Conservation (phyloP, 2,113 vertebrate genomes). For the Microcebus tavaratra region DNA sequence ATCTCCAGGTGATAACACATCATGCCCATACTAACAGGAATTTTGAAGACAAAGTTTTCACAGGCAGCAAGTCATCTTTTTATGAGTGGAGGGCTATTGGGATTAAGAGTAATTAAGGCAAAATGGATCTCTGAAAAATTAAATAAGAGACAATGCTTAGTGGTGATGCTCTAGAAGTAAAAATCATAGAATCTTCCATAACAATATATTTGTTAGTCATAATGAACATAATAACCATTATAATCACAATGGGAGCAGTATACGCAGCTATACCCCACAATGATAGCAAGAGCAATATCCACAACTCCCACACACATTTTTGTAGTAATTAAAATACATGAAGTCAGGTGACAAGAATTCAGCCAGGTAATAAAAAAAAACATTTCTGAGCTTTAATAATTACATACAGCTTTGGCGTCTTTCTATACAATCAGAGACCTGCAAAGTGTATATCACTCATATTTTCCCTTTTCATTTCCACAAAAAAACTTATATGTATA, state of each 20-base stretch:
- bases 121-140: background rate
- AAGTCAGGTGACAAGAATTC: background rate
- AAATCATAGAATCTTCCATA: background rate
- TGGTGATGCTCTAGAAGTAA: background rate
- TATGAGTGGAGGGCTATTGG: background rate
- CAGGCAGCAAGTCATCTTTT: background rate
- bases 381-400: background rate
- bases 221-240: background rate
- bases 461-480: background rate
- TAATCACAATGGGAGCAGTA: background rate
- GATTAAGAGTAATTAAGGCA: background rate
- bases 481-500: background rate
- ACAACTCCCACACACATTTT: background rate
- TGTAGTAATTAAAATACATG: background rate
- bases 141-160: background rate
- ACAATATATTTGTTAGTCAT: background rate
- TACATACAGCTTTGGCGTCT: accelerated
- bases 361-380: background rate
- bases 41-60: background rate
- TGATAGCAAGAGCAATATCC: background rate
- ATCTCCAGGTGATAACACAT: background rate
- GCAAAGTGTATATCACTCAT: background rate
- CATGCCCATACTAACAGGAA: background rate
- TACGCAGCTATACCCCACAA: background rate
- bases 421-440: background rate